Percentiles rank a stretch among this genome's conserved stretches.
phyloP scores from a whole-genome alignment of 2,113 vertebrate species.

The Chauna torquata region DNA sequence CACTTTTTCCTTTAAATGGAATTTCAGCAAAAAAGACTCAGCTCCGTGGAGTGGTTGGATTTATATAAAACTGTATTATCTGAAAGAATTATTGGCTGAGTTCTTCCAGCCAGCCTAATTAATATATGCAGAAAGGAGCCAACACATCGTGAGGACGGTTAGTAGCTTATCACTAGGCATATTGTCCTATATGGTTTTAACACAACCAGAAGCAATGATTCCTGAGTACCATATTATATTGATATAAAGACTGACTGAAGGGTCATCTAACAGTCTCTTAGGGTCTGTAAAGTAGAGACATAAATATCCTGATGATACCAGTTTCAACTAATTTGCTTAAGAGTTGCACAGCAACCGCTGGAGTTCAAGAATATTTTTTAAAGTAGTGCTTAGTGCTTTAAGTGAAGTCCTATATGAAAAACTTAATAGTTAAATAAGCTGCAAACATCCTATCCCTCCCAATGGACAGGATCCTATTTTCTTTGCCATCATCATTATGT shows the following conservation, averaged over 20 bases:
- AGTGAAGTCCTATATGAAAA: neutral
- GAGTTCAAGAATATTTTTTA: neutral
- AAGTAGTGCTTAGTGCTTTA: neutral
- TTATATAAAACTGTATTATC: neutral
- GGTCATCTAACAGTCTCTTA: neutral
- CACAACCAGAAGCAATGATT: constrained; percentile 12
- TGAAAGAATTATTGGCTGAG: neutral
- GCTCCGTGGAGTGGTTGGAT: neutral
- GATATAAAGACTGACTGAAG: constrained; percentile 3
- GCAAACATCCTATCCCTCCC: neutral
- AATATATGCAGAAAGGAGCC: neutral
- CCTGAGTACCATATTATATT: neutral
- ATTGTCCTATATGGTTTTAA: neutral
- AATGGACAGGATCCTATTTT: neutral
- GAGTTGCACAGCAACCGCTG: neutral
- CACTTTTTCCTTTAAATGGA: neutral
- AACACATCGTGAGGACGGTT: neutral
- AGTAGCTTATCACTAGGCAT: neutral
- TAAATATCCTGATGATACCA: neutral
- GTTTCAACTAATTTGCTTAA: neutral
- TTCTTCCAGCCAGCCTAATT: neutral
- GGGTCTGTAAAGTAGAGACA: neutral
- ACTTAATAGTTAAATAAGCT: neutral
- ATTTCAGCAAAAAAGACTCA: neutral
- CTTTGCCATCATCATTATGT: neutral